These are phyloP conservation scores for Gracilinanus agilis DNA, from an alignment of 2,113 vertebrate genomes.

Conservation along the genomic window DNA sequence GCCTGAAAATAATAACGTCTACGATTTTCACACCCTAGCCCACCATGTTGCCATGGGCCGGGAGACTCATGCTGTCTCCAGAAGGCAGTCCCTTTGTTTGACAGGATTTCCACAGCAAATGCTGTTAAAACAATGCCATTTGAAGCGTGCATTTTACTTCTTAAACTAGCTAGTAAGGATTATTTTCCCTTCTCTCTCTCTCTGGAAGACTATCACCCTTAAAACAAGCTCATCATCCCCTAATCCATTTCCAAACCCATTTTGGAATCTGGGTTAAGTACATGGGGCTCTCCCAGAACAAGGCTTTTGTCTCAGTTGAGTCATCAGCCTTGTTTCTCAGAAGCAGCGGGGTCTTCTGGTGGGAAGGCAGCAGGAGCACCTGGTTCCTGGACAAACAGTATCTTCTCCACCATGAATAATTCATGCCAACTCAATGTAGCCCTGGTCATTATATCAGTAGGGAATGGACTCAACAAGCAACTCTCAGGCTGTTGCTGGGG, in stretches of 20 bases:
- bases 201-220: constrained; percentile 75
- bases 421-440: constrained; percentile 23
- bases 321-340: constrained; percentile 78
- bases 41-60: too few species aligned
- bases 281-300: constrained; percentile 66
- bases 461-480: constrained; percentile 44
- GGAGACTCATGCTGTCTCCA: neutral
- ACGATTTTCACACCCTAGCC: constrained; percentile 20
- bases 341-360: constrained; percentile 63
- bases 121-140: constrained; percentile 43
- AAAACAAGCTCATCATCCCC: constrained; percentile 82
- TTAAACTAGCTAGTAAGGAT: constrained; percentile 72
- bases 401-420: constrained; percentile 80
- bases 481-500: constrained; percentile 10
- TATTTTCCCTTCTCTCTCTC: constrained; percentile 64
- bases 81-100: constrained; percentile 33
- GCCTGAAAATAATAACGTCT: constrained; percentile 19
- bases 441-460: constrained; percentile 60
- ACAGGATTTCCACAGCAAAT: constrained; percentile 34
- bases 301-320: constrained; percentile 77
- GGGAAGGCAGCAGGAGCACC: constrained; percentile 72
- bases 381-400: constrained; percentile 81
- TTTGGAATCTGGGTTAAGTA: constrained; percentile 81
- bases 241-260: constrained; percentile 84
- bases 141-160: constrained; percentile 73